A percentile compares a stretch with the other conserved stretches of the same genome.
Evolutionary conservation across 37 sponge, comb jelly and placozoan species (phyloP).

Genomic region (Halisarca cf. caerulea): DNA sequence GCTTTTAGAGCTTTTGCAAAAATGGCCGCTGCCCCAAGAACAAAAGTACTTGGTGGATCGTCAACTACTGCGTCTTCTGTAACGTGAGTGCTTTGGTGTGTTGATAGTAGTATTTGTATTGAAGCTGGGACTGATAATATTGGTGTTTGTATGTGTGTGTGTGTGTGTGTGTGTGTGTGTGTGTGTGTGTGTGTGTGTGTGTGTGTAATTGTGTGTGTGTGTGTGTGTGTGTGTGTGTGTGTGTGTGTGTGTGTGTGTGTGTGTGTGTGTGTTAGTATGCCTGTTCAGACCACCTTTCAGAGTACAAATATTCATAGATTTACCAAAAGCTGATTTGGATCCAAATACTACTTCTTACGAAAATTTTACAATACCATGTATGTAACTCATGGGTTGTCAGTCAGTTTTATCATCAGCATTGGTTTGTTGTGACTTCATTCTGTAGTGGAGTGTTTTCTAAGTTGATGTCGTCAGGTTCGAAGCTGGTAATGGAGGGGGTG

Average conservation of each 20-base stretch:
- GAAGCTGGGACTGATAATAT: too few relatives aligned
- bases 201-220: too few relatives aligned
- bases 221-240: too few relatives aligned
- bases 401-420: too few relatives aligned
- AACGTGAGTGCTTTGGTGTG: neutral
- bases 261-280: too few relatives aligned
- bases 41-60: neutral
- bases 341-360: too few relatives aligned
- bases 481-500: constrained; percentile 94
- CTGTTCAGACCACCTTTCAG: too few relatives aligned
- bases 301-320: too few relatives aligned
- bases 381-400: too few relatives aligned
- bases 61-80: neutral
- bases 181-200: neutral
- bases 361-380: neutral
- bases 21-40: constrained; percentile 21
- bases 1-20: constrained; percentile 21
- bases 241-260: too few relatives aligned
- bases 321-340: too few relatives aligned
- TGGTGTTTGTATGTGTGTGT: constrained; percentile 27
- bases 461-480: constrained; percentile 73
- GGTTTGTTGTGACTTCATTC: neutral
- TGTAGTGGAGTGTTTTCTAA: constrained; percentile 72
- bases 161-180: constrained; percentile 28
- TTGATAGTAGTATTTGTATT: too few relatives aligned